These are phyloP conservation scores for Drosophila paulistorum DNA, from an alignment of 1,140 invertebrate genomes.

Conservation along the genomic window DNA sequence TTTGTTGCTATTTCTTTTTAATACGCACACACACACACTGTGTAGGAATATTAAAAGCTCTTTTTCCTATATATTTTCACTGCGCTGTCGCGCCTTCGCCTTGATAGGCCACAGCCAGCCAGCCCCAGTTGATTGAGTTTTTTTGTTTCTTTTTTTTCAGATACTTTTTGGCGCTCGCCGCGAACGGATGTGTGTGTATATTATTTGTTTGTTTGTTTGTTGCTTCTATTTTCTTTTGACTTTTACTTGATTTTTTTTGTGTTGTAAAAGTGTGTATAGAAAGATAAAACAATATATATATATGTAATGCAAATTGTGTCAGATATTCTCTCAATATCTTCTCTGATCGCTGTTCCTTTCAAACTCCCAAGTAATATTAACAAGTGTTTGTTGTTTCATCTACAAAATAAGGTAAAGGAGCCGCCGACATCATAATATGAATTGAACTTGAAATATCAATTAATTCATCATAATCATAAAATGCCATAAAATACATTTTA, in stretches of 20 bases:
- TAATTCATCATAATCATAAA: constrained; percentile 9
- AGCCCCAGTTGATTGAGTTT: constrained; percentile 15
- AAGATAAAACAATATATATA: no score
- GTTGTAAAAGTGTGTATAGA: background rate
- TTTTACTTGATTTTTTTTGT: background rate
- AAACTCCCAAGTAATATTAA: background rate
- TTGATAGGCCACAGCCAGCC: constrained; percentile 41
- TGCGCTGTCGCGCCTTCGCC: constrained; percentile 64
- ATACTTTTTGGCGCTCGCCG: constrained; percentile 71
- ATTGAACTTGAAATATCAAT: background rate
- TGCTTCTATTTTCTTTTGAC: background rate
- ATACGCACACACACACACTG: constrained; percentile 30
- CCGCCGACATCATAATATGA: background rate
- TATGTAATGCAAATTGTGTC: background rate
- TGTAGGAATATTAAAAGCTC: constrained; percentile 47
- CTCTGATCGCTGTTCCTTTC: background rate
- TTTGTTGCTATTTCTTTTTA: constrained; percentile 44
- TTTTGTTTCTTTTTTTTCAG: constrained; percentile 49
- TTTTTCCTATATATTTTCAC: constrained; percentile 37
- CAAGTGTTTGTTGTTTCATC: constrained; percentile 6
- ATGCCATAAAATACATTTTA: background rate
- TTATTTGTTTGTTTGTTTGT: constrained; percentile 5
- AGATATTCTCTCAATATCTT: background rate
- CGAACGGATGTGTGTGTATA: constrained; percentile 60
- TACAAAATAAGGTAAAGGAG: background rate